Evolutionary conservation across 2,888 invertebrate genomes (phyloP).

Genomic region (Eupithecia subfuscata): DNA sequence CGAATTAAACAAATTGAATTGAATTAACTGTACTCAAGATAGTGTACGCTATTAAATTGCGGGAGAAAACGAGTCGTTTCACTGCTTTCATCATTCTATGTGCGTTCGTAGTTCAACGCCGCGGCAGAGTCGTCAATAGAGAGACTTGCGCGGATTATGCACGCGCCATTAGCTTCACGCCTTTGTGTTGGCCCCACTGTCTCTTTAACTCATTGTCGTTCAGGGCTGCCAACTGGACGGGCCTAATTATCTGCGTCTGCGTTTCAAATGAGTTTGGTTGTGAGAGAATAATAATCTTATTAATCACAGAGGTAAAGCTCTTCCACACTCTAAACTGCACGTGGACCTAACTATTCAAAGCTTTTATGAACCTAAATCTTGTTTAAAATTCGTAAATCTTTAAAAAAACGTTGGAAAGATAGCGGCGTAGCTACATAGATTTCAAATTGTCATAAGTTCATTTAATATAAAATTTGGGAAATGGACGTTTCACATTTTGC

Average conservation of each 20-base stretch:
- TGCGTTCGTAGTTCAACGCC: constrained; percentile 67
- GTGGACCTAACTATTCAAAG: no score
- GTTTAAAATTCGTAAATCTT: no score
- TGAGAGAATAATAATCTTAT: not conserved
- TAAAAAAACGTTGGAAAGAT: no score
- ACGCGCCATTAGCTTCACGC: constrained; percentile 73
- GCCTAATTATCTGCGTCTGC: constrained; percentile 61
- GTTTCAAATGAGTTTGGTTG: constrained; percentile 41
- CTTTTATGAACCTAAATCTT: no score
- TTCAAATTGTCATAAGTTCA: no score
- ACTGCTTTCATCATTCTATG: constrained; percentile 23
- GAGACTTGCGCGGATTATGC: constrained; percentile 73
- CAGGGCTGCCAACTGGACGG: constrained; percentile 58
- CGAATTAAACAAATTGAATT: no score
- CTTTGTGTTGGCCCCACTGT: constrained; percentile 62
- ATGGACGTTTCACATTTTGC: no score
- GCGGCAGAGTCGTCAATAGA: constrained; percentile 66
- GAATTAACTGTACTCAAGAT: no score
- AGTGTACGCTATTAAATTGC: not conserved
- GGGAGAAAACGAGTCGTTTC: not conserved
- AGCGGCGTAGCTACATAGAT: no score
- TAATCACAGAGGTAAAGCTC: not conserved
- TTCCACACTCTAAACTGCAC: not conserved
- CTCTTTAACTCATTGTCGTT: constrained; percentile 66
- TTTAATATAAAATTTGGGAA: no score